phyloP scores from a whole-genome alignment of 2,113 vertebrate species.

The Salvelinus fontinalis region DNA sequence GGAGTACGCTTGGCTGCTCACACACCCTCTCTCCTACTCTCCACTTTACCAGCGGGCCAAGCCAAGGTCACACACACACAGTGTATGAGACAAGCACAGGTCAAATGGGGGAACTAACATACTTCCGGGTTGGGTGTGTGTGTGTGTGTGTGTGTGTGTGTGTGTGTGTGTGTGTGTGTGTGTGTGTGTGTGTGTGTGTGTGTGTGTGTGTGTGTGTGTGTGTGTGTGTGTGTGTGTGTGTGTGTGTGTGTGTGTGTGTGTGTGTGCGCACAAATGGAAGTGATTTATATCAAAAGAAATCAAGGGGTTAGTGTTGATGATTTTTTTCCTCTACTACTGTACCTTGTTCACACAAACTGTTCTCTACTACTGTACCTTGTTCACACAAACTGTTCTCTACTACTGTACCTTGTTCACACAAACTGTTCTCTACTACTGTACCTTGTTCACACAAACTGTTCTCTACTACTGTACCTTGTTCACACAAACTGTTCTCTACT shows the following conservation, averaged over 20 bases:
- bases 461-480: too few relatives aligned
- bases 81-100: slow-evolving; percentile 42
- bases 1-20: slow-evolving; percentile 77
- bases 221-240: too few relatives aligned
- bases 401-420: too few relatives aligned
- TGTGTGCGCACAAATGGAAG: neutral
- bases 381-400: too few relatives aligned
- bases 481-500: too few relatives aligned
- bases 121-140: slow-evolving; percentile 1
- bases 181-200: slow-evolving; percentile 13
- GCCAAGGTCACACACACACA: slow-evolving; percentile 71
- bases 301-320: neutral
- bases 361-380: too few relatives aligned
- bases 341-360: too few relatives aligned
- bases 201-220: too few relatives aligned
- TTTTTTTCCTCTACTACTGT: too few relatives aligned
- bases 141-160: neutral
- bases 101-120: slow-evolving; percentile 27
- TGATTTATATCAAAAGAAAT: neutral
- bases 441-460: too few relatives aligned
- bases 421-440: too few relatives aligned
- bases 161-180: neutral
- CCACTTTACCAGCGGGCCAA: slow-evolving; percentile 75
- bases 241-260: too few relatives aligned
- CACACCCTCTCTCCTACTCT: slow-evolving; percentile 73